A percentile compares a stretch with the other conserved stretches of the same genome.
phyloP scores from a whole-genome alignment of 30 jellyfish, hydroid and myxozoan species.

The Calvadosia cruxmelitensis region DNA sequence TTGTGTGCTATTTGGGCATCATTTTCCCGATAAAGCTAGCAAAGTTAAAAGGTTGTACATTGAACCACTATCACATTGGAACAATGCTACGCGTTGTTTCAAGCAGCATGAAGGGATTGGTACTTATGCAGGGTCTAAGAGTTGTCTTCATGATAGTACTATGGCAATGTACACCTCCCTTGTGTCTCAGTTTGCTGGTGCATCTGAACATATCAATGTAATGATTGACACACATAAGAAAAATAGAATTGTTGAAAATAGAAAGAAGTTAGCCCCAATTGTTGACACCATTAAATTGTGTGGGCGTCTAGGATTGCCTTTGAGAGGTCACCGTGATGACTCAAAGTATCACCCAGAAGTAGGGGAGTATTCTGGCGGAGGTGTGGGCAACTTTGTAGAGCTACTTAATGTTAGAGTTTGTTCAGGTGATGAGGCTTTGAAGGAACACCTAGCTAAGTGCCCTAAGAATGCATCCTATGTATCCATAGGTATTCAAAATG shows the following conservation, averaged over 20 bases:
- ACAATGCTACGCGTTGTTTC: no score
- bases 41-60: no score
- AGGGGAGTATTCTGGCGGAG: slow-evolving; percentile 2
- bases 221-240: no score
- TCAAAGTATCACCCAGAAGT: slow-evolving; percentile 10
- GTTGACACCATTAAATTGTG: background rate
- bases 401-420: background rate
- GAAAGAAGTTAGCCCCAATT: background rate
- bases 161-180: no score
- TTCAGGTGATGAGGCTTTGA: background rate
- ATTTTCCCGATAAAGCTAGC: no score
- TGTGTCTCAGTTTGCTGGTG: no score
- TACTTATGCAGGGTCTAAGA: no score
- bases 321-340: slow-evolving; percentile 14
- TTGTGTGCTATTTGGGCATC: no score
- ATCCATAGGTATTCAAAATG: slow-evolving; percentile 46
- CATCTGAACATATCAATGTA: no score
- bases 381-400: background rate
- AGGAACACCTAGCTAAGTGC: background rate
- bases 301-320: slow-evolving; percentile 4
- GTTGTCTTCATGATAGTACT: no score
- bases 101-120: no score
- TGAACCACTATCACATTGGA: no score
- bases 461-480: slow-evolving; percentile 24
- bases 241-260: background rate